Base-by-base conservation (phyloP, 2,113 vertebrate species). In the Tupaia tana region DNA sequence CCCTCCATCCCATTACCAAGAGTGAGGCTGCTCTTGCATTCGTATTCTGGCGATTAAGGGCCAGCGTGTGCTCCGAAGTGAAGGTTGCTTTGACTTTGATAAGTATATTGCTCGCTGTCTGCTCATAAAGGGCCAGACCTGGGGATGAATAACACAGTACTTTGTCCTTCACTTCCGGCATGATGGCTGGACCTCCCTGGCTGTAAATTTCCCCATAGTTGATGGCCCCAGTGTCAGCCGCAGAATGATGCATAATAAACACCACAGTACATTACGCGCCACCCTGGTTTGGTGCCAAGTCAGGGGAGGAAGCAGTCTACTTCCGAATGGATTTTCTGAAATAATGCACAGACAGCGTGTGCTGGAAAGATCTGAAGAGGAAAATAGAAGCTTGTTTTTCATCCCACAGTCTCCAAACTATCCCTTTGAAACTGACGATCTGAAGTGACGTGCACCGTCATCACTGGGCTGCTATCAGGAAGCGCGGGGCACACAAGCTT, bases 41-140 rank as follows among this genome's bases (percentile, higher is more conserved):
- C 63, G 89, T 94, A 83, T 77, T 91, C 34, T 18, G 31, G 86
- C 10, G 97, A 93, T 92, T 97, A 95, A 96, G 93, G 29, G 92
- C 86, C 84, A 61, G 56, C 15, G 1, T 78, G 74, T 91, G 96
- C 97, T 95, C 92, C 56, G 27, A 64, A n/a, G 14, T 25, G 89
- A 97, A 97, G 52, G n/a, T 88, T 97, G 96, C 83, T 97, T 97
- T 97, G 27, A 97, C 85, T 96, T 97, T 94, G 75, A 54, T 93
- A 81, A 95, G 86, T 91, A 12, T 87, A 83, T 85, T 92, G 74
- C 67, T 95, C 85, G 95, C 75, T 61, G 71, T 56, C 16, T 88
- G 79, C 69, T 63, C 82, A 89, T 86, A 97, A 98, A 97, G 66
- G 74, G 9, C 64, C 69, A 69, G 58, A 74, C 31, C 93, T 89